Conservation (phyloP, 2,888 invertebrate genomes). For the Harpalus rufipes region DNA sequence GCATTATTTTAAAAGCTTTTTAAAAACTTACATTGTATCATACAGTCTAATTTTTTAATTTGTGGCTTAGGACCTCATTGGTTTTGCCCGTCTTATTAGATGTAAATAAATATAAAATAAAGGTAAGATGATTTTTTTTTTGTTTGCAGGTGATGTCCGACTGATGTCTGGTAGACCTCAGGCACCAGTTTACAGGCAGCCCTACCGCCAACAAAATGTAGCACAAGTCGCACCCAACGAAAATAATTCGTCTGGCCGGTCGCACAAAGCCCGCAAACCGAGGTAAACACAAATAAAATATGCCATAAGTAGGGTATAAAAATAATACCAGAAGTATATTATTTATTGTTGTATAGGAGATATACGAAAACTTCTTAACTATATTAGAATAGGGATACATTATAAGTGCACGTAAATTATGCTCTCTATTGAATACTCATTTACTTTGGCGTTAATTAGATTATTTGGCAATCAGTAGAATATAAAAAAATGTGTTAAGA, state of each 20-base stretch:
- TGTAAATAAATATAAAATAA: neutral
- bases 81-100: too few relatives aligned
- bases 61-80: too few relatives aligned
- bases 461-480: too few relatives aligned
- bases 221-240: conserved; percentile 70
- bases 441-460: neutral
- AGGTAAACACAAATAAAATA: conserved; percentile 70
- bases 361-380: too few relatives aligned
- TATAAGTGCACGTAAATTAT: neutral
- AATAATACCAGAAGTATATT: too few relatives aligned
- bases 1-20: too few relatives aligned
- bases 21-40: too few relatives aligned
- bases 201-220: conserved; percentile 70
- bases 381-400: neutral
- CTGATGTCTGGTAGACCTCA: conserved; percentile 73
- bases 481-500: too few relatives aligned
- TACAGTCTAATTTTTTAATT: too few relatives aligned
- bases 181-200: conserved; percentile 73
- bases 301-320: too few relatives aligned
- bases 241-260: conserved; percentile 68
- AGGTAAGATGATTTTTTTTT: conserved; percentile 26
- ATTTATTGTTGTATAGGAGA: too few relatives aligned
- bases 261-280: conserved; percentile 72
- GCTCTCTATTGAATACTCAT: conserved; percentile 7
- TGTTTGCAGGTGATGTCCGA: conserved; percentile 72